These are phyloP conservation scores for Noctua janthe DNA, from an alignment of 2,888 invertebrate genomes.

Conservation along the genomic window DNA sequence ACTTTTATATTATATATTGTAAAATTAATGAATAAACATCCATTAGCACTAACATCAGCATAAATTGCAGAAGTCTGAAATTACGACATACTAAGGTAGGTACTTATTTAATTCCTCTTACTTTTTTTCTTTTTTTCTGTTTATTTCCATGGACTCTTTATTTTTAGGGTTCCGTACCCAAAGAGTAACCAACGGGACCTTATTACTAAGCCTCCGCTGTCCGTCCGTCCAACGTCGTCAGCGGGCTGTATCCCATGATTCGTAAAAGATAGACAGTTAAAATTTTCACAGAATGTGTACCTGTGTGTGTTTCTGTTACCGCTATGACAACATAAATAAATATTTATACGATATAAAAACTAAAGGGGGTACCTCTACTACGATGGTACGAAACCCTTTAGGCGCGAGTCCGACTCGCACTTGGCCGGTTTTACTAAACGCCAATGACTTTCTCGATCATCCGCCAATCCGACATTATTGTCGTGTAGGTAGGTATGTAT, in stretches of 20 bases:
- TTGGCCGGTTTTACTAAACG: neutral
- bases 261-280: too few relatives aligned
- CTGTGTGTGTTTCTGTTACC: too few relatives aligned
- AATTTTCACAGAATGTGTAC: too few relatives aligned
- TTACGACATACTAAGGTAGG: neutral
- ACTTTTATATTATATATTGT: neutral
- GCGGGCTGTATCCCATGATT: too few relatives aligned
- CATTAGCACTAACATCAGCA: neutral
- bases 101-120: neutral
- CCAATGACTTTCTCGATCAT: neutral
- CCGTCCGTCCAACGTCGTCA: too few relatives aligned
- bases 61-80: neutral
- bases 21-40: neutral
- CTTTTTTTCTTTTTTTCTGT: neutral
- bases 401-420: too few relatives aligned
- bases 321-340: too few relatives aligned
- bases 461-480: neutral
- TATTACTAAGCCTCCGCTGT: too few relatives aligned
- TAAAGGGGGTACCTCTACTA: too few relatives aligned
- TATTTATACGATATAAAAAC: too few relatives aligned
- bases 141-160: neutral
- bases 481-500: neutral
- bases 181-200: too few relatives aligned
- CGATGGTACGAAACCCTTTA: too few relatives aligned
- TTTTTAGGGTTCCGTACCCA: neutral